Conservation (phyloP, 2,113 vertebrate genomes). For the Mungos mungo region DNA sequence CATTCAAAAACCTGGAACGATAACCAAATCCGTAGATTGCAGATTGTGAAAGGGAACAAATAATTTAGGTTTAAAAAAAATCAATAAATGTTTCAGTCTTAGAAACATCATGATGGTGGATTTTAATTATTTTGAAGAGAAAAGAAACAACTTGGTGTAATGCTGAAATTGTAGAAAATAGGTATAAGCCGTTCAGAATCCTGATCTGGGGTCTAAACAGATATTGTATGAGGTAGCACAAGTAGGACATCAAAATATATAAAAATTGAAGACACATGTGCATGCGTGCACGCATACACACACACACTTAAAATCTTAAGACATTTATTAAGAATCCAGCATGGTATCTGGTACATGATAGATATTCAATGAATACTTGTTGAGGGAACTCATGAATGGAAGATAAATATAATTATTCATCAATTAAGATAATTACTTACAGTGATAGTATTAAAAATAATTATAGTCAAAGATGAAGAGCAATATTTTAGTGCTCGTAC, state of each 20-base stretch:
- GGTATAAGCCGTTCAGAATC: background rate
- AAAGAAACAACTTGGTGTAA: slow-evolving; percentile 68
- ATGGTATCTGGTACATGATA: background rate
- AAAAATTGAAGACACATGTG: background rate
- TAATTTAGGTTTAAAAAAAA: slow-evolving; percentile 44
- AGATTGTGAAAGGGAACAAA: slow-evolving; percentile 74
- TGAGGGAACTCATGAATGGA: background rate
- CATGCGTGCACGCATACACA: accelerated
- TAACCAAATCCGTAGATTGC: slow-evolving; percentile 68
- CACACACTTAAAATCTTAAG: background rate
- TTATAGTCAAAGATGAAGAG: background rate
- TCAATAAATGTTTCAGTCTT: slow-evolving; percentile 72
- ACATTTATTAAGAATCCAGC: background rate
- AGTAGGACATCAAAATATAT: background rate
- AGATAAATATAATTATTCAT: background rate
- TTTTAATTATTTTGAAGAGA: slow-evolving; percentile 70
- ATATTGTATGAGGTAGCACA: background rate
- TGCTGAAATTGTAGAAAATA: slow-evolving; percentile 72
- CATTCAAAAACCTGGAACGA: slow-evolving; percentile 79
- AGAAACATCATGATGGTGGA: slow-evolving; percentile 56
- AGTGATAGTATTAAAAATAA: background rate
- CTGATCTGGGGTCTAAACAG: background rate
- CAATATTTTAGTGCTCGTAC: background rate
- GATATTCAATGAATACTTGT: background rate
- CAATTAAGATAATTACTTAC: background rate